Conservation (phyloP, 1,140 invertebrate genomes). For the Drosophila azteca region DNA sequence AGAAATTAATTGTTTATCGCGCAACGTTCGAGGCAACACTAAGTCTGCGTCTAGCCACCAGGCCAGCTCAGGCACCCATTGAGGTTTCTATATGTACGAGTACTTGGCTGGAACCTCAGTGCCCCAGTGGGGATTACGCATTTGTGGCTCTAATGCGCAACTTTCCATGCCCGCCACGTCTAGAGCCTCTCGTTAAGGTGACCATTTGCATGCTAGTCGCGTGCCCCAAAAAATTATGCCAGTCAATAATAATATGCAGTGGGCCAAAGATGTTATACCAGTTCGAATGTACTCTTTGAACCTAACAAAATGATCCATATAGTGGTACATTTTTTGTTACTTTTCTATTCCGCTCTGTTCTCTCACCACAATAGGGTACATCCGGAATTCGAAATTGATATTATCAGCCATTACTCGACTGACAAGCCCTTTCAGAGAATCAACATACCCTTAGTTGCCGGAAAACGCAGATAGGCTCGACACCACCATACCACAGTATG, state of each 20-base stretch:
- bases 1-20: constrained; percentile 39
- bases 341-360: too few species aligned
- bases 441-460: neutral
- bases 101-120: neutral
- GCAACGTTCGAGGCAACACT: constrained; percentile 45
- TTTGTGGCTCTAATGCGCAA: constrained; percentile 49
- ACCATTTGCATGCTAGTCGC: constrained; percentile 55
- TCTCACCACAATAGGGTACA: too few species aligned
- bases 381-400: too few species aligned
- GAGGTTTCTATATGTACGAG: constrained; percentile 51
- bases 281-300: constrained; percentile 8
- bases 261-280: neutral
- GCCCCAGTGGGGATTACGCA: constrained; percentile 38
- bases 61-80: constrained; percentile 35
- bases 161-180: constrained; percentile 54
- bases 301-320: neutral
- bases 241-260: constrained; percentile 43
- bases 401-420: too few species aligned
- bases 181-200: constrained; percentile 30
- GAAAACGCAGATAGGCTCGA: neutral
- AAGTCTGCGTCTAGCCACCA: constrained; percentile 36
- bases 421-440: neutral
- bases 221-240: constrained; percentile 46
- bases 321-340: too few species aligned
- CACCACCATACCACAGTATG: neutral